Evolutionary conservation across 2,888 invertebrate genomes (phyloP).

Genomic region (Drosophila prolongata): DNA sequence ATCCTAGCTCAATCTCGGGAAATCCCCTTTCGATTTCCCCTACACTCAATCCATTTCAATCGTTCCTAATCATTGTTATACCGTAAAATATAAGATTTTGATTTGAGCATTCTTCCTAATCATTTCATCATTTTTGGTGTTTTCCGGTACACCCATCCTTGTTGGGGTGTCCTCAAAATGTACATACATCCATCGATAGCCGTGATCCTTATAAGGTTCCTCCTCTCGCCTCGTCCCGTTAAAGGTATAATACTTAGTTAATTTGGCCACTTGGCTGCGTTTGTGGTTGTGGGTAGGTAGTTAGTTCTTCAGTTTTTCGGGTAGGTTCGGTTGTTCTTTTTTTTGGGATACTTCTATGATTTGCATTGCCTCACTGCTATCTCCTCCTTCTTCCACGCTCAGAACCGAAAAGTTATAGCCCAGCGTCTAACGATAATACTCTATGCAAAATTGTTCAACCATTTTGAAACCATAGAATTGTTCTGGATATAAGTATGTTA

Average conservation of each 20-base stretch:
- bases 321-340: conserved; percentile 57
- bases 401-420: conserved; percentile 55
- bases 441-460: conserved; percentile 63
- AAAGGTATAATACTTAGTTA: conserved; percentile 74
- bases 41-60: conserved; percentile 24
- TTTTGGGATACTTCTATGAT: conserved; percentile 71
- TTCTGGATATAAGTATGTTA: conserved; percentile 53
- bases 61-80: conserved; percentile 41
- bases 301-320: conserved; percentile 56
- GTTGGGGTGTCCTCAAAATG: conserved; percentile 65
- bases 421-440: conserved; percentile 52
- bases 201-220: conserved; percentile 7
- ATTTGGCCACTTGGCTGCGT: conserved; percentile 76
- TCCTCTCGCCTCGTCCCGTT: conserved; percentile 33
- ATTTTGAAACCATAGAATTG: conserved; percentile 78
- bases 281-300: conserved; percentile 60
- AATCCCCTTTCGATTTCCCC: conserved; percentile 12
- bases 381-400: conserved; percentile 47
- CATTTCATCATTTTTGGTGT: conserved; percentile 46
- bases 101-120: conserved; percentile 64
- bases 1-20: conserved; percentile 43
- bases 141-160: conserved; percentile 64
- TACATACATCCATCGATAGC: conserved; percentile 57
- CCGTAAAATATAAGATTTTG: conserved; percentile 74
- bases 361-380: conserved; percentile 43